phyloP scores from a whole-genome alignment of 2,888 invertebrate species.

The Prionchulus punctatus region DNA sequence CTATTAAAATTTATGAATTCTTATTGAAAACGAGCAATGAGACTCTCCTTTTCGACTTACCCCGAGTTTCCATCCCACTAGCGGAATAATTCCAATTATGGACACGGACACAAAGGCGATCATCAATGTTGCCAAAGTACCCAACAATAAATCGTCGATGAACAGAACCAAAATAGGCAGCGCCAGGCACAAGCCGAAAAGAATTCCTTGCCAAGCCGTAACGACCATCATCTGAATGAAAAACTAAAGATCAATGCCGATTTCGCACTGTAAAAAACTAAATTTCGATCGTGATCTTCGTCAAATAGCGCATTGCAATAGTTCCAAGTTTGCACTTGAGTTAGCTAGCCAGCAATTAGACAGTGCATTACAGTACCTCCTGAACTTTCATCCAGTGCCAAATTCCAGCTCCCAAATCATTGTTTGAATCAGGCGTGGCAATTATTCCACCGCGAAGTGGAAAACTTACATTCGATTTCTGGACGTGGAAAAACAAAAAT shows the following conservation, averaged over 20 bases:
- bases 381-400: constrained; percentile 10
- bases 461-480: not conserved
- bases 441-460: not conserved
- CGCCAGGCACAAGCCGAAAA: constrained; percentile 25
- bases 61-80: constrained; percentile 32
- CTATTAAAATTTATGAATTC: not conserved
- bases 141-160: constrained; percentile 27
- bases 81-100: constrained; percentile 28
- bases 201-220: constrained; percentile 26
- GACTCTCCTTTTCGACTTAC: constrained; percentile 20
- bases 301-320: not conserved
- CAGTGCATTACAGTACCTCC: constrained; percentile 2
- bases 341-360: no score
- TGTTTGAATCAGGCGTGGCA: constrained; percentile 3
- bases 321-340: not conserved
- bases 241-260: not conserved
- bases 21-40: not conserved
- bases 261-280: not conserved
- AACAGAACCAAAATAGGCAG: constrained; percentile 26
- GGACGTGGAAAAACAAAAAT: not conserved
- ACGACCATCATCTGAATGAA: constrained; percentile 22
- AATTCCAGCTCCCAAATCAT: not conserved
- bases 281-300: not conserved
- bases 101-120: constrained; percentile 26
- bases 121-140: constrained; percentile 25